These are phyloP conservation scores for Chesias legatella DNA, from an alignment of 2,888 invertebrate genomes.

Conservation along the genomic window DNA sequence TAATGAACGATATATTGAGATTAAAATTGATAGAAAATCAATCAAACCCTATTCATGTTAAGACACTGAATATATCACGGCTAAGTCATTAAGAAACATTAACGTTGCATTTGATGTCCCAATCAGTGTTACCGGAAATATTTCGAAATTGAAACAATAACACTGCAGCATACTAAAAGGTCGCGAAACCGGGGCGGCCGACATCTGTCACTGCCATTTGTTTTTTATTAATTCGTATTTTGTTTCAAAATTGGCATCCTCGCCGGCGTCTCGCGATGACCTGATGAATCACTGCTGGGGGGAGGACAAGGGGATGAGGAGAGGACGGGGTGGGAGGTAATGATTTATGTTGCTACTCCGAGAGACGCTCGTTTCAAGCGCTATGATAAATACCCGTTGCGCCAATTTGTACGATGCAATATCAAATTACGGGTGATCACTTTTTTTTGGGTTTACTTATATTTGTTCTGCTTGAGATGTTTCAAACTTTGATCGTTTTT, in stretches of 20 bases:
- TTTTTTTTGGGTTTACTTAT: conserved; percentile 7
- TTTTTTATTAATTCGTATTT: conserved; percentile 33
- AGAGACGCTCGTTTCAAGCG: conserved; percentile 53
- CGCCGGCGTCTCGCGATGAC: conserved; percentile 38
- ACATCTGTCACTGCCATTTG: conserved; percentile 30
- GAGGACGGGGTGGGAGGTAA: conserved; percentile 41
- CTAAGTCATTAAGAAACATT: too few species aligned
- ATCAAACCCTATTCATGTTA: too few species aligned
- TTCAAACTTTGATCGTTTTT: too few species aligned
- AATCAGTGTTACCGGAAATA: conserved; percentile 13
- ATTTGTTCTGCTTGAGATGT: too few species aligned
- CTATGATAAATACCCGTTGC: conserved; percentile 60
- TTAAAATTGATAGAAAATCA: too few species aligned
- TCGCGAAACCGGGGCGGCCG: conserved; percentile 13
- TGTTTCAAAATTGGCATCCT: conserved; percentile 31
- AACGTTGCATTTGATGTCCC: too few species aligned
- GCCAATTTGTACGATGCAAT: conserved; percentile 25
- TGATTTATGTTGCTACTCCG: conserved; percentile 63
- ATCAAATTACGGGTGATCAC: conserved; percentile 24
- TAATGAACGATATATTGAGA: too few species aligned
- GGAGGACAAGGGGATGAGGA: too few species aligned
- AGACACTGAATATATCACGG: too few species aligned
- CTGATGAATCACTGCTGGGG: conserved; percentile 47
- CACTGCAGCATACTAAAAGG: conserved; percentile 24
- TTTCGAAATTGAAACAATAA: conserved; percentile 23